phyloP scores from a whole-genome alignment of 2,888 invertebrate genomes.

The Argyra leucocephala region DNA sequence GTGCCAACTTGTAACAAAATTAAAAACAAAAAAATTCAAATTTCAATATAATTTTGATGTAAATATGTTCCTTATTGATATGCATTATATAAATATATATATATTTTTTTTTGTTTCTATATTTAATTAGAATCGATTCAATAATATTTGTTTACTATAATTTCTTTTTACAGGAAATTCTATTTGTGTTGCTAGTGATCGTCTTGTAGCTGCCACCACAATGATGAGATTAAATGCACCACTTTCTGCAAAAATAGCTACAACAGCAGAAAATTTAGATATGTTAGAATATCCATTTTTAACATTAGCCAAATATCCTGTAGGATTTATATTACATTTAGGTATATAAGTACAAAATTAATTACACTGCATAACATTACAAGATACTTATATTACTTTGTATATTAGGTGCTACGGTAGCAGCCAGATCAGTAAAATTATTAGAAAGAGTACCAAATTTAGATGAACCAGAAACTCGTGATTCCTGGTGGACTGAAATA shows the following conservation, averaged over 20 bases:
- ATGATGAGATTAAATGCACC: conserved; percentile 50
- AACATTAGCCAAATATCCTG: conserved; percentile 82
- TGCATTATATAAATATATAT: no score
- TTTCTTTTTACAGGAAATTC: conserved; percentile 56
- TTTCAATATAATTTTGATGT: no score
- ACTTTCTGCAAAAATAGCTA: conserved; percentile 53
- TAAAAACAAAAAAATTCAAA: no score
- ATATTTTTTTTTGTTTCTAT: conserved; percentile 20
- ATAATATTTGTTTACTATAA: conserved; percentile 16
- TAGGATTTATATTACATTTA: conserved; percentile 78
- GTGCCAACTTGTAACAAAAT: not conserved
- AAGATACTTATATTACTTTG: no score
- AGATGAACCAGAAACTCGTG: conserved; percentile 83
- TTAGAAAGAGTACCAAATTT: conserved; percentile 70
- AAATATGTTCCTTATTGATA: no score
- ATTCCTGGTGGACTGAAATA: conserved; percentile 95
- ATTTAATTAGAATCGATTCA: conserved; percentile 18
- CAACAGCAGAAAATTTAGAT: conserved; percentile 71
- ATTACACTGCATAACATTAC: no score
- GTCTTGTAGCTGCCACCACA: conserved; percentile 48
- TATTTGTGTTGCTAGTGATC: conserved; percentile 54
- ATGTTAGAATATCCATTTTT: conserved; percentile 93
- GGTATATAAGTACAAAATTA: conserved; percentile 46
- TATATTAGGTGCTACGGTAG: conserved; percentile 63
- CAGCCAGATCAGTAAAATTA: conserved; percentile 73